Percentiles rank a stretch among this genome's conserved stretches.
Evolutionary conservation across 2,888 invertebrate genomes (phyloP).

Genomic region (Limnephilus marmoratus): DNA sequence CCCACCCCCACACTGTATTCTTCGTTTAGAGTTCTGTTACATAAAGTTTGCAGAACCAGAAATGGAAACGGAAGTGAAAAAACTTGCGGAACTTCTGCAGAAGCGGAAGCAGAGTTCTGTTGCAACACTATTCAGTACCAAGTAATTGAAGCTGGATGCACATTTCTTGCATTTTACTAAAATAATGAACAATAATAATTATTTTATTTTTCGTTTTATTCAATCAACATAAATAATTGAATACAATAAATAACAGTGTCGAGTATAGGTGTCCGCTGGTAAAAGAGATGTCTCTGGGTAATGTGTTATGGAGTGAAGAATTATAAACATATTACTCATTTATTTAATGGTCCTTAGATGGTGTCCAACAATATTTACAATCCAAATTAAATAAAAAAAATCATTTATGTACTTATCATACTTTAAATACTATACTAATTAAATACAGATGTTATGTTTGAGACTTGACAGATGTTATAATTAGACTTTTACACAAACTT

Average conservation of each 20-base stretch:
- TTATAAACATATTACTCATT: slow-evolving; percentile 36
- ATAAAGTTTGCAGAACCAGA: no score
- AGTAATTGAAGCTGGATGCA: no score
- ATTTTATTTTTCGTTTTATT: slow-evolving; percentile 50
- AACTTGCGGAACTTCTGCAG: no score
- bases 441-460: slow-evolving; percentile 36
- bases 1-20: no score
- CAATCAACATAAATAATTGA: slow-evolving; percentile 54
- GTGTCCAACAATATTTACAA: slow-evolving; percentile 50
- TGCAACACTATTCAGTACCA: no score
- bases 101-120: no score
- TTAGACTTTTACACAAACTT: slow-evolving; percentile 37
- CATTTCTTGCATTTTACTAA: background rate
- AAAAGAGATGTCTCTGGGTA: slow-evolving; percentile 49
- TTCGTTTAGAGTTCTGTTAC: no score
- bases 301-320: slow-evolving; percentile 29
- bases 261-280: slow-evolving; percentile 39
- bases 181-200: background rate
- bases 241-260: slow-evolving; percentile 62
- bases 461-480: slow-evolving; percentile 22
- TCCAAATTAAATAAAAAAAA: slow-evolving; percentile 46
- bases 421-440: slow-evolving; percentile 46
- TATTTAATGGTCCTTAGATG: slow-evolving; percentile 49
- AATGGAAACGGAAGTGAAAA: no score
- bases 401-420: slow-evolving; percentile 48